Evolutionary conservation across 2,113 vertebrate genomes (phyloP), one percentile per base, ranked within the genome.

Genomic region (Lagopus leucura): DNA sequence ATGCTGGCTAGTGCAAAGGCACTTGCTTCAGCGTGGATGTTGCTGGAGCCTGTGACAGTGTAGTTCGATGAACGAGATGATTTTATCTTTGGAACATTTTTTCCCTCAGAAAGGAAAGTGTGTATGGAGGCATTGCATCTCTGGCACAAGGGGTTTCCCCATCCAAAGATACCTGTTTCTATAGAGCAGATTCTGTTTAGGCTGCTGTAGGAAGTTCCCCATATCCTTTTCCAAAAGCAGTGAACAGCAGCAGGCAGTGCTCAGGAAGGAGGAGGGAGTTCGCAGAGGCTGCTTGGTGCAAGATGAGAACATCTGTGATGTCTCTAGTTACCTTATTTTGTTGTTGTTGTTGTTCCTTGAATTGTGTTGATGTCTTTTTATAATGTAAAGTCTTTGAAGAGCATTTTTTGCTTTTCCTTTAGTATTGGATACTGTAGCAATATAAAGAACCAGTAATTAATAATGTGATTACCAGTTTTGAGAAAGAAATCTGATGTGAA

Each of bases 401-500:
- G 13, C 45, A 15, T 55, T 82, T 36, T 61, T 88, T 1, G 13
- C 54, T 76, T 88, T 70, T 74, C 54, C 88, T 27, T 27, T 52
- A 52, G 50, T 27, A 52, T 27, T 52, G 25, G 50, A 27, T 52
- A 52, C 48, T 8, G 24, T 14, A 52, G 24, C 50, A 52, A 52
- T 52, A 27, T 28, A 52, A 52, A 27, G 25, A 52, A 52, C 50
- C 42, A 25, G 72, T 92, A 89, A 94, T 89, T 93, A 96, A 90
- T 94, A 81, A 76, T 54, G 55, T 88, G 85, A 82, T 92, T 82
- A 28, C 63, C 81, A 87, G 66, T 90, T 96, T 84, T 11, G 86
- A 84, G 84, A 89, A 82, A 82, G 75, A 58, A 89, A 89, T 94
- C 60, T 30, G 87, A 82, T 79, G 55, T 86, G 91, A 94, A 11